phyloP scores from a whole-genome alignment of 2,888 invertebrate species.

The Cacoxenus indagator region DNA sequence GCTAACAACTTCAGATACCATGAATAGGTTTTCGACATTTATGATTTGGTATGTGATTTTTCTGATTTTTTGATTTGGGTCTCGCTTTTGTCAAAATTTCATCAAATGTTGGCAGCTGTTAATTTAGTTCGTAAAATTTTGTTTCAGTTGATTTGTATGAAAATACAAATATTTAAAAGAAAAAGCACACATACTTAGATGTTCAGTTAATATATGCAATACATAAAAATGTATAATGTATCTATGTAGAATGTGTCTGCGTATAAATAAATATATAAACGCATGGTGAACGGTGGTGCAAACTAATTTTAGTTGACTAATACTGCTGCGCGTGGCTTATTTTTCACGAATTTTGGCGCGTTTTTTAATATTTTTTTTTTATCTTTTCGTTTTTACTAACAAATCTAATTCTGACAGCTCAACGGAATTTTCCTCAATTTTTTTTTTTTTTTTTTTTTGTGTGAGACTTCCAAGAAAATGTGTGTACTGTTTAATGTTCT shows the following conservation, averaged over 20 bases:
- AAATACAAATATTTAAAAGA: not conserved
- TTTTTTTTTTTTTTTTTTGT: not conserved
- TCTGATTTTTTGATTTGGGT: not conserved
- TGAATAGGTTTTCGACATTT: no score
- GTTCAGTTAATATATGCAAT: not conserved
- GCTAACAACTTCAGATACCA: no score
- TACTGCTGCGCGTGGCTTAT: no score
- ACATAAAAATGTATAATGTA: not conserved
- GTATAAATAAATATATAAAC: not conserved
- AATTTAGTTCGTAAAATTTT: not conserved
- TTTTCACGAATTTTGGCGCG: no score
- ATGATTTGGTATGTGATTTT: not conserved
- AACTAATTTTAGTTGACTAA: not conserved
- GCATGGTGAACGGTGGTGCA: not conserved
- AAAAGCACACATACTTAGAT: not conserved
- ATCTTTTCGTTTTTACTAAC: not conserved
- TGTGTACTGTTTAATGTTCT: constrained; percentile 31
- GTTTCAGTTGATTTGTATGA: not conserved
- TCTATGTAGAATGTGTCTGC: not conserved
- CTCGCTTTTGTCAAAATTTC: not conserved
- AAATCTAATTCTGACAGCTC: not conserved
- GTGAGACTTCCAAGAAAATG: constrained; percentile 21
- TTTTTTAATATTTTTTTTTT: not conserved
- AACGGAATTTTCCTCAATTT: not conserved
- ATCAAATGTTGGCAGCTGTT: not conserved